Base-by-base conservation (phyloP, 2,888 invertebrate genomes). In the Eustalomyia histrio region DNA sequence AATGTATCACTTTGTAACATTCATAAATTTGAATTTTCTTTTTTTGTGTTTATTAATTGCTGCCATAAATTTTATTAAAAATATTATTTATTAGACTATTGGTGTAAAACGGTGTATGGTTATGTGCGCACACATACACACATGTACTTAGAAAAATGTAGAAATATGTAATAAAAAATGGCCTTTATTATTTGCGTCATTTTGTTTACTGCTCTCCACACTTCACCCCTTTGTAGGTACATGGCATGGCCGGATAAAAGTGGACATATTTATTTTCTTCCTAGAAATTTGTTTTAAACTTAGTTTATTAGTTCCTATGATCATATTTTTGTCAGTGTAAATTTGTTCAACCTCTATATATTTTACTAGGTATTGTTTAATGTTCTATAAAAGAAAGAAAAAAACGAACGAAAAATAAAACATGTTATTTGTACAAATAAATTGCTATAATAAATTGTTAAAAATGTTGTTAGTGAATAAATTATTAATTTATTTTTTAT, bases 391-490 rank as follows among this genome's bases (percentile, higher is more conserved):
- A 4, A 29, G 29, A 29, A 29, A 29, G 29, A 29, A 29, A 21
- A 67, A 29, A 61, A 21, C 50, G 63, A 16, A 63, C 24, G 63
- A 7, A 63, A 64, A 79, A 74, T 58, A 64, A 79, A 69, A 74
- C 69, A 58, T 65, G 63, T 69, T 79, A 69, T 74, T 79, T 65
- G 74, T 52, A 29, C 21, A 75, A 75, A 71, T 80, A 80, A 80
- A 80, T 75, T 71, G 71, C 79, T 39, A 60, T 71, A 75, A 80
- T 80, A 75, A 80, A 80, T 80, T 75, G 79, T 74, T 75, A 60
- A 79, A 79, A 71, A 71, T 71, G 79, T 75, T 75, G 75, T 80
- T 80, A 71, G 79, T 71, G 55, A 35, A 80, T 75, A 80, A 80
- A 75, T 75, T 80, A 75, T 75, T 79, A 60, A 69, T 79, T 65